Base-by-base conservation (phyloP, 2,113 vertebrate species). In the Galemys pyrenaicus region DNA sequence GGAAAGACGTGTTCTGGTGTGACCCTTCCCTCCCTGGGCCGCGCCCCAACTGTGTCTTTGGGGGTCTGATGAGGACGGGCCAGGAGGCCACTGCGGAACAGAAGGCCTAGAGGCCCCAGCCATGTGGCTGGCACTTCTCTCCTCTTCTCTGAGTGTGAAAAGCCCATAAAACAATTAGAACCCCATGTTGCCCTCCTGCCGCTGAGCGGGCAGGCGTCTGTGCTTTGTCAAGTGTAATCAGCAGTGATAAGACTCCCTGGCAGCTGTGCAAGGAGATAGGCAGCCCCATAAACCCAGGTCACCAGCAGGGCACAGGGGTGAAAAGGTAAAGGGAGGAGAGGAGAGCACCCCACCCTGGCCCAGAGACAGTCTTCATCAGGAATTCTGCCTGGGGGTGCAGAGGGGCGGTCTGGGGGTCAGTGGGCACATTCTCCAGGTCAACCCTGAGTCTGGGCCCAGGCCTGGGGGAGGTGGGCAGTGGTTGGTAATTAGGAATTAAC, bases 151-250 rank as follows among this genome's bases (percentile, higher is more conserved):
- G 75, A 91, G 75, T 91, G 83, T 91, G 94, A 94, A 96, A 73
- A 87, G 82, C n/a, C 89, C 95, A 96, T 95, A 96, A 95, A 96
- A 91, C 89, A 74, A 94, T 97, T 90, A 92, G 68, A 86, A 75
- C 73, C 85, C 87, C 49, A 49, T 0, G 44, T 12, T 13, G 64
- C 62, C 79, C 89, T 93, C 89, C 89, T 32, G 86, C 44, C 20
- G 51, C 15, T 15, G 37, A 22, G 65, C 64, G 64, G 93, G 82
- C 2, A 3, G 54, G 41, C 10, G 79, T 35, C 56, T 74, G 91
- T 68, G 84, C 88, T 79, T 46, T 35, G 86, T 37, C 10, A 1
- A 54, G 68, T 46, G 35, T 84, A 93, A 95, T 91, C 65, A 15
- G 11, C 6, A 0, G 44, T 0, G 92, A 96, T 97, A 96, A 97